phyloP scores from a whole-genome alignment of 2,113 vertebrate species.

The Heterotilapia buettikoferi region DNA sequence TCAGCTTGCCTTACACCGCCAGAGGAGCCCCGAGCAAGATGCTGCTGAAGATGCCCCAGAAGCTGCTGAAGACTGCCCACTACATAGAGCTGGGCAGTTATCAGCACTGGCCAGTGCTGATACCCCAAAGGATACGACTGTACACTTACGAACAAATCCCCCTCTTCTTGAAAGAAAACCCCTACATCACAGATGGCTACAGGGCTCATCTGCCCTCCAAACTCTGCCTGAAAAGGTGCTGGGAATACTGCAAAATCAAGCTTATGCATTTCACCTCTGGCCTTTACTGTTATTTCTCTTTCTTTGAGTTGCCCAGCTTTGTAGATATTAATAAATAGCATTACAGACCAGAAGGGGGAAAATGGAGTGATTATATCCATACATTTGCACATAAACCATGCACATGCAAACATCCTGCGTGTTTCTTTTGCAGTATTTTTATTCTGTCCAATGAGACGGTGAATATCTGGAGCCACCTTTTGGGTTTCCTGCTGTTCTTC shows the following conservation, averaged over 20 bases:
- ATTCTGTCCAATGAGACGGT: conserved; percentile 95
- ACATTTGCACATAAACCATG: neutral
- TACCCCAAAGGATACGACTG: conserved; percentile 88
- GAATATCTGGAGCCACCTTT: conserved; percentile 97
- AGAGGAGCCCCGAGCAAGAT: conserved; percentile 16
- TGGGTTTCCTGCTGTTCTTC: conserved; percentile 95
- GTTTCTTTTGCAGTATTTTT: conserved; percentile 79
- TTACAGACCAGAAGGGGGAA: neutral
- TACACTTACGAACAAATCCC: conserved; percentile 97
- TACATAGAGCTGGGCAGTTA: conserved; percentile 93
- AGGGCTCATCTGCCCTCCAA: conserved; percentile 91
- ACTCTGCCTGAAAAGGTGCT: conserved; percentile 90
- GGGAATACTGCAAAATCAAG: neutral
- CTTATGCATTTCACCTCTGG: neutral
- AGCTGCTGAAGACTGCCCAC: conserved; percentile 84
- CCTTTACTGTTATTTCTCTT: neutral
- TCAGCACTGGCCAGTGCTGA: conserved; percentile 91
- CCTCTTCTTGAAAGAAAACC: conserved; percentile 91
- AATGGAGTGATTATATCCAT: neutral
- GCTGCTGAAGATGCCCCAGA: conserved; percentile 82
- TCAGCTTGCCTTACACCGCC: neutral
- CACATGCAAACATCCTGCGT: neutral
- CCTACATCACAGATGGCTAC: conserved; percentile 97
- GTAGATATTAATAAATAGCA: neutral
- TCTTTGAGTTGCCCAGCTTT: neutral